These are phyloP conservation scores for Dioctria rufipes DNA, from an alignment of 2,888 invertebrate species.

Conservation along the genomic window DNA sequence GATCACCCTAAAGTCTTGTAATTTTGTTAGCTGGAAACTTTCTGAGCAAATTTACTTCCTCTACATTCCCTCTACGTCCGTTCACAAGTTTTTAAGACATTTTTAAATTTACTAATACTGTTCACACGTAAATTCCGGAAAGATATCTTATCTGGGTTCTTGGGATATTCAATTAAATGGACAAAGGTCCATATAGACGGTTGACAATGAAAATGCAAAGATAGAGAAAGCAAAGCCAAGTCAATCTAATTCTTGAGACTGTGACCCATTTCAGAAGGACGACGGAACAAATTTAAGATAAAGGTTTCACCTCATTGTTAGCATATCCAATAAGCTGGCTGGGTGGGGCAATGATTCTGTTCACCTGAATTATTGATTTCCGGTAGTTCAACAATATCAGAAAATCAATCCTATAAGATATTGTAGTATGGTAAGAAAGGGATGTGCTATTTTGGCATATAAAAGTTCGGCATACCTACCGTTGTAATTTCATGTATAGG, in stretches of 20 bases:
- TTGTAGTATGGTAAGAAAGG: no score
- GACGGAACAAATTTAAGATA: background rate
- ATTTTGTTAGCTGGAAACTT: slow-evolving; percentile 16
- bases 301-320: no score
- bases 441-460: no score
- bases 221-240: background rate
- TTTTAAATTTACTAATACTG: no score
- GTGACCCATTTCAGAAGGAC: background rate
- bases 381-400: no score
- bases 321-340: no score
- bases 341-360: no score
- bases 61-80: slow-evolving; percentile 2
- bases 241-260: background rate
- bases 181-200: background rate
- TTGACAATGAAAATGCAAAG: background rate
- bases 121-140: no score
- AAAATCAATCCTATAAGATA: no score
- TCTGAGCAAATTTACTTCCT: background rate
- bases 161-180: slow-evolving; percentile 10
- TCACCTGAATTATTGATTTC: no score
- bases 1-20: slow-evolving; percentile 21
- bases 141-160: background rate
- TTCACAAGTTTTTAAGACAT: slow-evolving; percentile 21
- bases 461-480: no score
- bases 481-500: no score